Base-by-base conservation (phyloP, 1,140 invertebrate genomes). In the Drosophila varians region DNA sequence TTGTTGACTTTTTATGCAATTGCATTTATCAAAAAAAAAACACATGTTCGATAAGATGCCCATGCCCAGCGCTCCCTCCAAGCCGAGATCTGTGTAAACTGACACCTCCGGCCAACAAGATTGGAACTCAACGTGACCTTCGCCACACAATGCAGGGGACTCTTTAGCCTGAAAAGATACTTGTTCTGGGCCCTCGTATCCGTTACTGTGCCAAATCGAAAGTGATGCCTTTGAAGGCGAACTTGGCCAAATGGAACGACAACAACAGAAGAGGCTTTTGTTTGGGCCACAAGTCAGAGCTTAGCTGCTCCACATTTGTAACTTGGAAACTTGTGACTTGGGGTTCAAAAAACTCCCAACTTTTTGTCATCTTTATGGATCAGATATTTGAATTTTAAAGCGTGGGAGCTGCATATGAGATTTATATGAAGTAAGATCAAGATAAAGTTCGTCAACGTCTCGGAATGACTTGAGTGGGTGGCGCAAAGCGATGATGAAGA, bases 221-320 rank as follows among this genome's bases (percentile, higher is more conserved):
- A 82, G 77, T 82, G 77, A 73, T 66, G 66, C 72, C 36, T 25
- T 18, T 52, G 73, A 82, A 82, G 77, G 77, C 64, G 78, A 82
- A 69, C 68, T 45, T 76, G 52, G 69, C 66, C 77, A 61, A 34
- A 66, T 80, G 77, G 65, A 76, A 76, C 62, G 52, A 43, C 53
- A 19, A 21, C 16, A 12, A 47, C 21, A 61, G 12, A 28, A 18
- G 68, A 16, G 49, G 47, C 66, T 80, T 77, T 71, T 79, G 76
- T 25, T 31, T 55, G 46, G 25, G 61, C 48, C 45, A 25, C 25
- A 75, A 26, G 25, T 7, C 7, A 7, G 25, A 4, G 5, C 26
- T 18, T 11, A 25, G 23, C 9, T 28, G 55, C 7, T 6, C 8
- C 11, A 28, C 25, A 12, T 16, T 14, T 23, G 19, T 9, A 54